Evolutionary conservation across 2,113 vertebrate species (phyloP).

Genomic region (Macaca mulatta): DNA sequence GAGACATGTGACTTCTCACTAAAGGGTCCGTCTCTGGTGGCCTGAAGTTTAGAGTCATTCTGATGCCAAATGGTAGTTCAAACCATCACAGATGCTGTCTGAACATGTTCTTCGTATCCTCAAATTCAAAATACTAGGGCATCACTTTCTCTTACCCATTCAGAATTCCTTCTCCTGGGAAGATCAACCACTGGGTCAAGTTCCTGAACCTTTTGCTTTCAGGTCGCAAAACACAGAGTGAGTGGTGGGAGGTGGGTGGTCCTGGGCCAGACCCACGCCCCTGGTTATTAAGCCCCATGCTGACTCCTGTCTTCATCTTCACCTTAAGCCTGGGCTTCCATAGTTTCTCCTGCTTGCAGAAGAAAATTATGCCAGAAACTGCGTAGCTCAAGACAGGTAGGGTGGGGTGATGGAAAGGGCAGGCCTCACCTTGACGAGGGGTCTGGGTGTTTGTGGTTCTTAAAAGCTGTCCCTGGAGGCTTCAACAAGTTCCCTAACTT

Average conservation of each 20-base stretch:
- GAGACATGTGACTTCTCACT: background rate
- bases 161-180: background rate
- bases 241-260: background rate
- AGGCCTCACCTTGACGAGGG: background rate
- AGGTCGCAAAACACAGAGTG: background rate
- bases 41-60: background rate
- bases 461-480: background rate
- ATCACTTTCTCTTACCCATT: background rate
- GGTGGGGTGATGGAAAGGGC: background rate
- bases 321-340: background rate
- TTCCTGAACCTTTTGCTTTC: background rate
- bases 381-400: rapidly evolving
- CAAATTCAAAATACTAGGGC: background rate
- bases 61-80: background rate
- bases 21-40: background rate
- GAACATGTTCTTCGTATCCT: background rate
- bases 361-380: background rate
- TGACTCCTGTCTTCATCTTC: background rate
- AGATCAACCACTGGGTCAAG: background rate
- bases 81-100: background rate
- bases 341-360: background rate
- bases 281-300: background rate
- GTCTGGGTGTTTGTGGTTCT: background rate
- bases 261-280: background rate
- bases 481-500: background rate